Evolutionary conservation across 2,113 vertebrate genomes (phyloP).

Genomic region (Sebastes fasciatus): DNA sequence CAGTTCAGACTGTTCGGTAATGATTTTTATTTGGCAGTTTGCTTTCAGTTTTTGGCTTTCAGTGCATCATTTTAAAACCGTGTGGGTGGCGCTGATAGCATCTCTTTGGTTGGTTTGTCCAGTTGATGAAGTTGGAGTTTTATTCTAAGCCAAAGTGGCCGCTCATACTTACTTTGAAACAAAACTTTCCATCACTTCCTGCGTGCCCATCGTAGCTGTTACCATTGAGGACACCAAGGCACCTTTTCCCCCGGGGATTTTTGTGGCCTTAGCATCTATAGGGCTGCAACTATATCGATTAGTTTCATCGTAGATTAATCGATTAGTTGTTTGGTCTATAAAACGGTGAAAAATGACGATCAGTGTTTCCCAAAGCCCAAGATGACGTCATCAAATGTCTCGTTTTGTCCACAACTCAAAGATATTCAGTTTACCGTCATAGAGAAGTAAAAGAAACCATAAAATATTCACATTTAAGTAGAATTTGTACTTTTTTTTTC

Average conservation of each 20-base stretch:
- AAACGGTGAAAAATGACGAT: too few relatives aligned
- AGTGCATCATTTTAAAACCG: not conserved
- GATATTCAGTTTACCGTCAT: too few relatives aligned
- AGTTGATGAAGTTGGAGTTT: not conserved
- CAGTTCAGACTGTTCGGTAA: not conserved
- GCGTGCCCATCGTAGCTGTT: not conserved
- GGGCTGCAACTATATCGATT: too few relatives aligned
- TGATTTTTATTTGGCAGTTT: constrained; percentile 6
- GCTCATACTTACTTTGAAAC: not conserved
- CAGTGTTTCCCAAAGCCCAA: too few relatives aligned
- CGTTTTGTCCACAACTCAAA: too few relatives aligned
- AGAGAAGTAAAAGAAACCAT: too few relatives aligned
- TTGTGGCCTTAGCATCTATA: not conserved
- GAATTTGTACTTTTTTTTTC: too few relatives aligned
- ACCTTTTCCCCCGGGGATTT: not conserved
- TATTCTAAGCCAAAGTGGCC: not conserved
- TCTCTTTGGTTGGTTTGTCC: not conserved
- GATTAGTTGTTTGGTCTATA: too few relatives aligned
- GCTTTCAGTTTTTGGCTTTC: not conserved
- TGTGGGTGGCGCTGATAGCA: not conserved
- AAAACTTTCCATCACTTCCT: not conserved
- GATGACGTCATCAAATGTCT: too few relatives aligned
- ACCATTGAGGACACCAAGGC: not conserved
- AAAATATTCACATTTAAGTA: too few relatives aligned
- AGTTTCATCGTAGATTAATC: too few relatives aligned